Base-by-base conservation (phyloP, 1,140 invertebrate species). In the Eurosta solidaginis region DNA sequence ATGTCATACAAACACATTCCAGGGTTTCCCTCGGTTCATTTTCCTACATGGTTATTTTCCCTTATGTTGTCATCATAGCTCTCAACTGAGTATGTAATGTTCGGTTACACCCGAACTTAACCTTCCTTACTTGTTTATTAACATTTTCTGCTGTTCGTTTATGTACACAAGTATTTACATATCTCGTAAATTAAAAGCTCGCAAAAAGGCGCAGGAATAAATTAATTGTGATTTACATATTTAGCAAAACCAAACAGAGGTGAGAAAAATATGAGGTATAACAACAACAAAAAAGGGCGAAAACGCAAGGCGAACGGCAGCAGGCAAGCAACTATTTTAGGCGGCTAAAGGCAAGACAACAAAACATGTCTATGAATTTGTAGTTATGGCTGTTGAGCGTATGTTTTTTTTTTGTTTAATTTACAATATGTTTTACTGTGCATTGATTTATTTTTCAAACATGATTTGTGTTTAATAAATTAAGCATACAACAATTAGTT, bases 191-290 rank as follows among this genome's bases (percentile, higher is more conserved):
- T 68, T 68, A 68, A 68, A 68, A 40, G 59, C 59, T 68, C 59
- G 27, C 33, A 68, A 68, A 68, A 68, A 68, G 59, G 59, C 59
- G 33, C 33, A 68, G 59, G 59, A 29, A 68, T 68, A 68, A 68
- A 68, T 68, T 68, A 68, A 68, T 68, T 40, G 33, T 68, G 59
- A 68, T 68, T 68, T 68, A n/a, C 59, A 68, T 68, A 68, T 68
- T 68, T 68, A 68, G 59, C 27, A 33, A 68, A 36, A 33, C 33
- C 36, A 68, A 68, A 68, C 59, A 68, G 59, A 68, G 22, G 59
- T 68, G 59, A 36, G 40, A 68, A 68, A n/a, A 7, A 40, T 40
- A 52, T 17, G 17, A n/a, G n/a, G 47, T 17, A 49, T 17, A 49
- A 49, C 12, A 33, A 63, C 20, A 42, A 17, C n/a, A 68, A 68